Evolutionary conservation across 2,113 vertebrate genomes (phyloP).

Genomic region (Onychorhynchus coronatus): DNA sequence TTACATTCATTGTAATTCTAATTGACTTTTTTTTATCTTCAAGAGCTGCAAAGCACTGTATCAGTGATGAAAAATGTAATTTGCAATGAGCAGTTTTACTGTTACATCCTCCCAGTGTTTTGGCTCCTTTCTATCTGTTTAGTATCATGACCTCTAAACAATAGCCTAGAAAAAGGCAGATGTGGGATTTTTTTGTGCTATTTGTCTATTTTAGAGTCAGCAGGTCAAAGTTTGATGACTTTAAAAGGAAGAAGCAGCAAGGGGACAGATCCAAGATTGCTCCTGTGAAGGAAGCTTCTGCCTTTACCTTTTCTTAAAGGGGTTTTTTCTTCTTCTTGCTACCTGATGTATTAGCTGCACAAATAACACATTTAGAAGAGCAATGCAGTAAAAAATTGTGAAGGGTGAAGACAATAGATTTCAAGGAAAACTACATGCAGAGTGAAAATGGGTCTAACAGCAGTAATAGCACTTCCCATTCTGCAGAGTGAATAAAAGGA

Average conservation of each 20-base stretch:
- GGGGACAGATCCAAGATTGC: not conserved
- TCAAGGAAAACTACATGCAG: constrained; percentile 65
- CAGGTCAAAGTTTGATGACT: constrained; percentile 31
- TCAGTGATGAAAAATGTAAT: constrained; percentile 64
- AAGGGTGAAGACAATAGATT: constrained; percentile 63
- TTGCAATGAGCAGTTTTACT: constrained; percentile 20
- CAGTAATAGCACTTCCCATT: constrained; percentile 67
- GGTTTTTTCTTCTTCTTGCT: not conserved
- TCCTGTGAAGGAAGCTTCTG: constrained; percentile 31
- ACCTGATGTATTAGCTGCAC: not conserved
- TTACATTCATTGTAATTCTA: constrained; percentile 64
- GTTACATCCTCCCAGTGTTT: constrained; percentile 33
- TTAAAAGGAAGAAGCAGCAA: constrained; percentile 8
- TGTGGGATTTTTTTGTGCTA: not conserved
- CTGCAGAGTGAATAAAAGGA: constrained; percentile 58
- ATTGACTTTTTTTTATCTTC: constrained; percentile 59
- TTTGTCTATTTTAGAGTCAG: constrained; percentile 44
- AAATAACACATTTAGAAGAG: constrained; percentile 46
- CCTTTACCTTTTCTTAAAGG: constrained; percentile 11
- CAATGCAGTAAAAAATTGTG: constrained; percentile 30
- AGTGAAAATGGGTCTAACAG: constrained; percentile 64
- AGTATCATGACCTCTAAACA: not conserved
- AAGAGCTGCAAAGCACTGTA: constrained; percentile 46
- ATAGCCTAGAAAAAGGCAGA: not conserved
- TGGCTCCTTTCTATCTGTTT: constrained; percentile 8